Base-by-base conservation (phyloP, 2,888 invertebrate genomes). In the Neocrepidodera transversa region DNA sequence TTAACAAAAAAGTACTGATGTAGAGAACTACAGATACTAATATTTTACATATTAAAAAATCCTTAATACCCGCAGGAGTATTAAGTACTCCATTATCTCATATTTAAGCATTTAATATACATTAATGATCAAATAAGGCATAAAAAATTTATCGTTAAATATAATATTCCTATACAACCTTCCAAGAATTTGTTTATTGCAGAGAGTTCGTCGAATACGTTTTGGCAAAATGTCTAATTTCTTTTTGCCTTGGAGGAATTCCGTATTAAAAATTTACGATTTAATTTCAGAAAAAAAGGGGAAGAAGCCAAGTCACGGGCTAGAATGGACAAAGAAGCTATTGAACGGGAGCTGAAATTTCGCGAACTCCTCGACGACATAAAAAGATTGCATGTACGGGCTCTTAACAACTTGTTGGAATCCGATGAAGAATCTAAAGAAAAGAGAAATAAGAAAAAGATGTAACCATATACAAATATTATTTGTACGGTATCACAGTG, bases 251-350 rank as follows among this genome's bases (percentile, higher is more conserved):
- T 26, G 28, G 28, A 52, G 52, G 40, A 32, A 58, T 52, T 40
- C 38, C 49, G 51, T 56, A 61, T 61, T 62, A 62, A 61, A 58
- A 57, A 64, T 64, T 64, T 56, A 64, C 58, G 58, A 61, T 64
- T 60, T 62, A 55, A 62, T 64, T 64, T 51, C 59, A 55, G 64
- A 52, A 62, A 55, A 55, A 60, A 60, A 45, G 57, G 52, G 38
- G 49, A 64, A 42, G 62, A 47, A 49, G 52, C 57, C 43, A 62
- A 59, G 58, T 56, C 42, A 47, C 61, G 58, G 45, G 60, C 60
- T 14, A 38, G 54, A 56, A 58, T 57, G 59, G 60, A 60, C 42
- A 64, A 62, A 55, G 58, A 59, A 54, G 59, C 58, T 54, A 53
- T 64, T 36, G 61, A 62, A 51, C 60, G 59, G 4, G 59, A 61